Percentiles rank a stretch among this genome's conserved stretches.
These are phyloP conservation scores for Luperina nickerlii DNA, from an alignment of 2,888 invertebrate species.

Conservation along the genomic window DNA sequence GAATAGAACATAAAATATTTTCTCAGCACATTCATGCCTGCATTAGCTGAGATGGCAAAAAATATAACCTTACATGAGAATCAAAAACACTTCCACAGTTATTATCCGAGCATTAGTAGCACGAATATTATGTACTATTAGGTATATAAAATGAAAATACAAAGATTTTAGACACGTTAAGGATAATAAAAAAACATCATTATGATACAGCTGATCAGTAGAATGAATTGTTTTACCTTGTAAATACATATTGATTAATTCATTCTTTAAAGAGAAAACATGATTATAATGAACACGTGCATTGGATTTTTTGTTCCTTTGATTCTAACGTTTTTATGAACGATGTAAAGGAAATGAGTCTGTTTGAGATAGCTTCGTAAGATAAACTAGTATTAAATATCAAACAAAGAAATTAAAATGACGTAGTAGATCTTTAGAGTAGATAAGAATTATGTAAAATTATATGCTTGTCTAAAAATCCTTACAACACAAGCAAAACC, in stretches of 20 bases:
- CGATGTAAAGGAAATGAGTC: constrained; percentile 58
- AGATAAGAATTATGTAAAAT: constrained; percentile 54
- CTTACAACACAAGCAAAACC: constrained; percentile 36
- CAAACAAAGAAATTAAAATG: constrained; percentile 64
- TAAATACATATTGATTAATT: constrained; percentile 25
- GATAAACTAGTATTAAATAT: constrained; percentile 46
- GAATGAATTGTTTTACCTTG: constrained; percentile 31
- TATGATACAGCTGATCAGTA: constrained; percentile 15
- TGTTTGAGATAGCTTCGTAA: constrained; percentile 45
- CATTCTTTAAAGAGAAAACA: constrained; percentile 44
- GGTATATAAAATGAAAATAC: constrained; percentile 29
- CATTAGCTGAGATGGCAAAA: constrained; percentile 64
- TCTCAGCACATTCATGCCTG: constrained; percentile 64
- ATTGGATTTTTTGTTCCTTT: constrained; percentile 41
- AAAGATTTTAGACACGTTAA: constrained; percentile 19
- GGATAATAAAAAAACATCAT: constrained; percentile 9
- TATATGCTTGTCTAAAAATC: constrained; percentile 27
- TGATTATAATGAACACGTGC: constrained; percentile 40
- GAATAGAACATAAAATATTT: constrained; percentile 60
- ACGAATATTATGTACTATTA: constrained; percentile 48
- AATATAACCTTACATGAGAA: constrained; percentile 64
- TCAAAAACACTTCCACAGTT: constrained; percentile 62
- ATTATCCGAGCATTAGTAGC: constrained; percentile 62
- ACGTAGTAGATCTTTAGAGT: constrained; percentile 30
- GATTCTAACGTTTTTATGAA: constrained; percentile 40